These are phyloP conservation scores for Eucriotettix oculatus DNA, from an alignment of 2,888 invertebrate genomes.

Conservation along the genomic window DNA sequence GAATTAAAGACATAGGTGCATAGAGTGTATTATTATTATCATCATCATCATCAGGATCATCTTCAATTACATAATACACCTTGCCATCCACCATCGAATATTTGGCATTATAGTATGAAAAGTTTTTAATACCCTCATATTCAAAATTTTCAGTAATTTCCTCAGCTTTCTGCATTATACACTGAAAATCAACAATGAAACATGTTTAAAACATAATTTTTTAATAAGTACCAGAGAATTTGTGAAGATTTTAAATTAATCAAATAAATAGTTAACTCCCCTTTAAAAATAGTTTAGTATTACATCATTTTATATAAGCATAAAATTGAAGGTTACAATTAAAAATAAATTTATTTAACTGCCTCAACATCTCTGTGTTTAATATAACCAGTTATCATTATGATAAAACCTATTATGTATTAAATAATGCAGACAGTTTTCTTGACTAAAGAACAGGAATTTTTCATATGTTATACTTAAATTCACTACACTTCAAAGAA, in stretches of 20 bases:
- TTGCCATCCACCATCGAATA: constrained; percentile 38
- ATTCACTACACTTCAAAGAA: no score
- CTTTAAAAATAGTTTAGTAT: not conserved
- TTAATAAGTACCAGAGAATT: no score
- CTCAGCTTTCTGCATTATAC: constrained; percentile 64
- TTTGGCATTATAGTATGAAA: constrained; percentile 63
- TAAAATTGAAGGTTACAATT: no score
- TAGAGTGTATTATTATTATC: constrained; percentile 24
- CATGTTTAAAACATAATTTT: not conserved
- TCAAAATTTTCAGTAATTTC: constrained; percentile 42
- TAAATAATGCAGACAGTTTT: no score
- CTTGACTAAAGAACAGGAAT: no score
- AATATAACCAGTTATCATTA: no score
- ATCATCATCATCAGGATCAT: constrained; percentile 19
- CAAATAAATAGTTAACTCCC: not conserved
- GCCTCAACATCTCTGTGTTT: no score
- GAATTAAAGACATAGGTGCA: constrained; percentile 40
- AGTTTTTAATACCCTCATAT: constrained; percentile 12
- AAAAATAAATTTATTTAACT: no score
- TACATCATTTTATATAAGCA: no score
- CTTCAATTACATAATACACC: constrained; percentile 13
- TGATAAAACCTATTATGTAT: no score
- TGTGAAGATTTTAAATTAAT: no score
- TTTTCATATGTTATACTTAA: no score
- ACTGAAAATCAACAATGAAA: constrained; percentile 29